phyloP scores from a whole-genome alignment of 2,888 invertebrate species.

The Bursaphelenchus okinawaensis region DNA sequence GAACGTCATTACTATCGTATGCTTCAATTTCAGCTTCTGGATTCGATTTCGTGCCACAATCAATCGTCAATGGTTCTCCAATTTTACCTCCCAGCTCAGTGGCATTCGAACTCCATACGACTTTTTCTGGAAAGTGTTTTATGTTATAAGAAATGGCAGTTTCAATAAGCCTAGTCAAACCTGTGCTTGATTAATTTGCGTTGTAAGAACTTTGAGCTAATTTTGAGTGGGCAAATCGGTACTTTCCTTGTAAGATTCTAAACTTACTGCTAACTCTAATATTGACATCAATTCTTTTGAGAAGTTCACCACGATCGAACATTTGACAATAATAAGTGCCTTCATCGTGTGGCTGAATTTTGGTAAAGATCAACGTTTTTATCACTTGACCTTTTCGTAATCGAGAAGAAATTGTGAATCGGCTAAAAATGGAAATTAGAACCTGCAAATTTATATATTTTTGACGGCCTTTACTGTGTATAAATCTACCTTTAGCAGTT shows the following conservation, averaged over 20 bases:
- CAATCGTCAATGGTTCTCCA: constrained; percentile 7
- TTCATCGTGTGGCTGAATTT: constrained; percentile 11
- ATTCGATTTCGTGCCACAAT: constrained; percentile 3
- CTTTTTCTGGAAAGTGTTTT: background rate
- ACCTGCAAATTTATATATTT: no score
- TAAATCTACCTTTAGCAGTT: no score
- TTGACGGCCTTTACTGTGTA: no score
- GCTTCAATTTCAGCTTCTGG: constrained; percentile 5
- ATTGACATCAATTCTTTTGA: background rate
- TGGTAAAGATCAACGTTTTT: background rate
- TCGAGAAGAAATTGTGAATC: constrained; percentile 3
- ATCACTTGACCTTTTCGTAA: background rate
- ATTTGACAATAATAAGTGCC: constrained; percentile 8
- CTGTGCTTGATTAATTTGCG: no score
- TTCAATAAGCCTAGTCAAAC: no score
- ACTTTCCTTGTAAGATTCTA: no score
- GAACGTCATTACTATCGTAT: background rate
- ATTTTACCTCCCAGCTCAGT: constrained; percentile 4
- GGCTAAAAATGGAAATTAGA: no score
- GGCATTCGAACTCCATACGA: constrained; percentile 4
- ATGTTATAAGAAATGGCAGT: no score
- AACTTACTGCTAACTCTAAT: constrained; percentile 11
- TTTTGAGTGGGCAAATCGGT: no score
- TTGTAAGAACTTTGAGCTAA: no score
- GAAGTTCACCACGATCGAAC: constrained; percentile 4